phyloP scores from a whole-genome alignment of 2,888 invertebrate species.

The Diaprepes abbreviatus region DNA sequence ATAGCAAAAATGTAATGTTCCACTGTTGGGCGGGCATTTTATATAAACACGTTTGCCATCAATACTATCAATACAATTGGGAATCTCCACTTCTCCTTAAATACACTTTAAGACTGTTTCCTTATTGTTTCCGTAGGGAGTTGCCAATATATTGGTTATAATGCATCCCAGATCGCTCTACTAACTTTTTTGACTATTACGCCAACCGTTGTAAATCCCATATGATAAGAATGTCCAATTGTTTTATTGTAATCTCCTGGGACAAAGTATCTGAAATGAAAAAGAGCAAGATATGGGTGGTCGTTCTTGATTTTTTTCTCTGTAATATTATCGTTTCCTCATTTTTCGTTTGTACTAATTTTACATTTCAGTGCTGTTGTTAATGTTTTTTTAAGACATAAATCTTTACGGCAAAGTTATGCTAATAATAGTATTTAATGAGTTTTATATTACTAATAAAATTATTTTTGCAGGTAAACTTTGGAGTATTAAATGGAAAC shows the following conservation, averaged over 20 bases:
- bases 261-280: no score
- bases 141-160: conserved; percentile 34
- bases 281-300: no score
- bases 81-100: conserved; percentile 2
- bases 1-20: conserved; percentile 24
- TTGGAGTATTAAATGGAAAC: conserved; percentile 21
- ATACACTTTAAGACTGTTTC: conserved; percentile 20
- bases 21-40: conserved; percentile 17
- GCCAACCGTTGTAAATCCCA: conserved; percentile 26
- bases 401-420: no score
- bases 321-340: no score
- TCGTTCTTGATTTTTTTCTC: no score
- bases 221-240: no score
- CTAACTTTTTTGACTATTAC: conserved; percentile 25
- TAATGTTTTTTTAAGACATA: no score
- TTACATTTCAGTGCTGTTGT: no score
- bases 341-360: no score
- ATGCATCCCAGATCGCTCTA: conserved; percentile 26
- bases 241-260: no score
- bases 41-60: neutral
- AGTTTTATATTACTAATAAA: no score
- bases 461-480: conserved; percentile 22
- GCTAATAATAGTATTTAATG: no score
- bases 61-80: neutral
- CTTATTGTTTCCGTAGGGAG: conserved; percentile 26